Percentiles rank a stretch among this genome's conserved stretches.
Evolutionary conservation across 2,888 invertebrate species (phyloP).

Genomic region (Ommatoiulus sabulosus): DNA sequence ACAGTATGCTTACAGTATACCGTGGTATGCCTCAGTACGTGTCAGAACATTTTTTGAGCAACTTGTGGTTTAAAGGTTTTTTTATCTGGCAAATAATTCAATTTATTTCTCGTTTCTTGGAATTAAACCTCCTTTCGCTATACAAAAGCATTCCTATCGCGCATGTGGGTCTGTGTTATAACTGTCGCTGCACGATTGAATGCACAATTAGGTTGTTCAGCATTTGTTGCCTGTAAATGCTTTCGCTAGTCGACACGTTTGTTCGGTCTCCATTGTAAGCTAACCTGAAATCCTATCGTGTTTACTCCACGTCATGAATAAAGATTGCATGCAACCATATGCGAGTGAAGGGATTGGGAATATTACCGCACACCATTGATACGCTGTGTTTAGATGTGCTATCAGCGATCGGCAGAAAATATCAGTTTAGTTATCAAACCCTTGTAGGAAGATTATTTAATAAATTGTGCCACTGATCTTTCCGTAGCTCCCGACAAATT

Average conservation of each 20-base stretch:
- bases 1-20: too few relatives aligned
- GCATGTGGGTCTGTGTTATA: neutral
- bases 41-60: too few relatives aligned
- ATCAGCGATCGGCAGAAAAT: too few relatives aligned
- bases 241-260: neutral
- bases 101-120: neutral
- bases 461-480: too few relatives aligned
- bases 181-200: neutral
- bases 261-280: neutral
- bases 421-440: too few relatives aligned
- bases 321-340: neutral
- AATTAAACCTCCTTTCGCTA: neutral
- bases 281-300: neutral
- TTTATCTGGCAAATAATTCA: neutral
- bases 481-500: too few relatives aligned
- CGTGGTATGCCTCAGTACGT: neutral
- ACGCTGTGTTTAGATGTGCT: too few relatives aligned
- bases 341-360: neutral
- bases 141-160: constrained; percentile 8
- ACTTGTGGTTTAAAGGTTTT: neutral
- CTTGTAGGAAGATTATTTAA: too few relatives aligned
- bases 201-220: neutral
- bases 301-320: neutral
- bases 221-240: neutral
- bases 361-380: too few relatives aligned